Conservation (phyloP, 2,888 invertebrate genomes). For the Alviniconcha strummeri region DNA sequence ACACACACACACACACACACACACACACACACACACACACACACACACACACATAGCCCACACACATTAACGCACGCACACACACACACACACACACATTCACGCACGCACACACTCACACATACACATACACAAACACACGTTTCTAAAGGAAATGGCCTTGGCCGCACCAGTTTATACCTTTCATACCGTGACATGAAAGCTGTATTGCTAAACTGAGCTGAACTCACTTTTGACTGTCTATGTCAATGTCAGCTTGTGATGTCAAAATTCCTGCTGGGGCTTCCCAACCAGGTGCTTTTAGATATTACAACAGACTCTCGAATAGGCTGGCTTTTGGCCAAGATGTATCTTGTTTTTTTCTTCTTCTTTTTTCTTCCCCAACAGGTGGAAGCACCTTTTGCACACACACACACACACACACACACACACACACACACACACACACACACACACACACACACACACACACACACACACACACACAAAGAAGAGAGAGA, state of each 20-base stretch:
- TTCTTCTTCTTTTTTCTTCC: too few relatives aligned
- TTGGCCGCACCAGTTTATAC: background rate
- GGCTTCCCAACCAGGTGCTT: background rate
- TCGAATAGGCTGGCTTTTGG: background rate
- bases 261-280: background rate
- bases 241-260: background rate
- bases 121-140: background rate
- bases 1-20: conserved; percentile 5
- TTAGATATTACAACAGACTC: background rate
- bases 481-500: background rate
- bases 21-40: conserved; percentile 7
- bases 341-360: too few relatives aligned
- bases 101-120: conserved; percentile 9
- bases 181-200: too few relatives aligned
- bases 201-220: too few relatives aligned
- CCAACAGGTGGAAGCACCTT: too few relatives aligned
- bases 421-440: conserved; percentile 23
- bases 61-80: background rate
- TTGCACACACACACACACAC: background rate
- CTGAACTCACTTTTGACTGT: background rate
- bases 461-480: background rate
- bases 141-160: background rate
- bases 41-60: background rate
- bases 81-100: background rate
- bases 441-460: background rate